Evolutionary conservation across 2,888 invertebrate genomes (phyloP), one percentile per base, ranked within the genome.

Genomic region (Allophyes oxyacanthae): DNA sequence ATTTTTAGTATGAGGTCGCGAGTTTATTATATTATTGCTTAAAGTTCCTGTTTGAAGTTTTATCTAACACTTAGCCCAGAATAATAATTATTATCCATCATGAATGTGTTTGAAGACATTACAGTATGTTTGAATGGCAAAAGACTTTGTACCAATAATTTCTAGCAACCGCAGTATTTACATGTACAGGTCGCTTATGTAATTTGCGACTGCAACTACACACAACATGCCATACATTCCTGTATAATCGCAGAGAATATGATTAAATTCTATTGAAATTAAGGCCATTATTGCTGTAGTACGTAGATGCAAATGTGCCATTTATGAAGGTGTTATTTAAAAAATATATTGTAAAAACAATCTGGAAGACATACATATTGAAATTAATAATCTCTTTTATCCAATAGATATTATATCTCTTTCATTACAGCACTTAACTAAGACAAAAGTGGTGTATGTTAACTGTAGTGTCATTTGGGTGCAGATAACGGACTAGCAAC

Each of bases 351-450:
- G 43, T 58, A 11, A 50, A 40, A 55, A 64, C 20, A 60, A 45
- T 9, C 33, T 68, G 70, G 70, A 68, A 68, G 70, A 68, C 67
- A 41, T 63, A 45, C 28, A 57, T 38, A 67, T 34, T 43, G 15
- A 0, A 25, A 34, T 40, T 42, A 20, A 10, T 6, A 13, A 34
- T 26, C 8, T 28, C 8, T 28, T 28, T 28, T 20, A 20, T 28
- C 28, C 7, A 28, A 8, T 28, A 6, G 6, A 1, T 28, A 28
- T 8, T 8, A 28, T 28, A 8, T 28, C 2, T 28, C 28, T 28
- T 28, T 28, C 8, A 28, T 2, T 8, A 28, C 8, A 10, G 13
- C 15, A 32, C 8, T 33, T n/a, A 13, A 32, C 32, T 33, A 33
- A 5, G 11, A 13, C 8, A 11, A 20, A 6, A 10, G 9, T 40